Conservation (phyloP, 2,888 invertebrate genomes). For the Drosophila tripunctata region DNA sequence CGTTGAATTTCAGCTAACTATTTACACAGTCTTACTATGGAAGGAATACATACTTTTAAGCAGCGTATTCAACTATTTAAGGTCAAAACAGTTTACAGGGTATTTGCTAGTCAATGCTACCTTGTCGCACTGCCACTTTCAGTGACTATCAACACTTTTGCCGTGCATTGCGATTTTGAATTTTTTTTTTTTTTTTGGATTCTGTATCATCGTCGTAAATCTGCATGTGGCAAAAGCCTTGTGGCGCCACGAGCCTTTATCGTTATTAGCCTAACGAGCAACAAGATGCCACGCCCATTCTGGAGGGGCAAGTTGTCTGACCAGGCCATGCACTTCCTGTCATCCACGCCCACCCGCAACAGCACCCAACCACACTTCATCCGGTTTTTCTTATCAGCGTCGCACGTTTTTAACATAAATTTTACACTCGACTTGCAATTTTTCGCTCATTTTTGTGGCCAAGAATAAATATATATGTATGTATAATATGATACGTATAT, state of each 20-base stretch:
- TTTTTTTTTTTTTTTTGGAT: slow-evolving; percentile 7
- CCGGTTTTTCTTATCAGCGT: slow-evolving; percentile 58
- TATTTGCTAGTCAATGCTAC: neutral
- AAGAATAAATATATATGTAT: slow-evolving; percentile 12
- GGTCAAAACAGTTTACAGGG: neutral
- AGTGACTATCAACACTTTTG: slow-evolving; percentile 42
- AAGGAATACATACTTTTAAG: too few relatives aligned
- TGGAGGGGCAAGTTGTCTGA: slow-evolving; percentile 24
- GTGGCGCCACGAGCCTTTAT: slow-evolving; percentile 27
- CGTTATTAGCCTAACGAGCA: slow-evolving; percentile 69
- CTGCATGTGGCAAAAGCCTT: slow-evolving; percentile 20
- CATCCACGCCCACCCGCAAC: neutral
- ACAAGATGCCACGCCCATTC: slow-evolving; percentile 49
- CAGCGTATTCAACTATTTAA: neutral
- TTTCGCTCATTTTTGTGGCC: slow-evolving; percentile 58
- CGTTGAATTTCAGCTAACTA: too few relatives aligned
- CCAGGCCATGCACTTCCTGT: slow-evolving; percentile 43
- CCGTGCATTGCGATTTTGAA: slow-evolving; percentile 27
- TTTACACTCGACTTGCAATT: slow-evolving; percentile 71
- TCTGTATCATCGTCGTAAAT: slow-evolving; percentile 46
- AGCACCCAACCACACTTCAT: slow-evolving; percentile 1
- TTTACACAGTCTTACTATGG: too few relatives aligned
- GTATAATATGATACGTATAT: neutral
- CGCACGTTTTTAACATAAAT: slow-evolving; percentile 77
- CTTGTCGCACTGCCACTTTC: neutral